These are phyloP conservation scores for Arrhopalites spinosus DNA, from an alignment of 2,888 invertebrate genomes.

Conservation along the genomic window DNA sequence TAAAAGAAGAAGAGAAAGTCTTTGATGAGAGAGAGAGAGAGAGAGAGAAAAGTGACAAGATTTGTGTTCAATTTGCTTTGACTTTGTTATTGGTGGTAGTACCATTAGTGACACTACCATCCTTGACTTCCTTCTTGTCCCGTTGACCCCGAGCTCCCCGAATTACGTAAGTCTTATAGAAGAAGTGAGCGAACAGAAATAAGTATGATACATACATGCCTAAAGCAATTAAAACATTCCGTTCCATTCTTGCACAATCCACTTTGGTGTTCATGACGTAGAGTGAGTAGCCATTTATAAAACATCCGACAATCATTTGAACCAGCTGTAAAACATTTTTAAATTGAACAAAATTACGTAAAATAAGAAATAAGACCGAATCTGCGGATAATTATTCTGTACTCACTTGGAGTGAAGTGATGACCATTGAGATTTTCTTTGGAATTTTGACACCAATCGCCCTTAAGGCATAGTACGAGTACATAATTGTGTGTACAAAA, in stretches of 20 bases:
- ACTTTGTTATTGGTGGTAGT: too few relatives aligned
- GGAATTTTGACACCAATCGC: constrained; percentile 86
- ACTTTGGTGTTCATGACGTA: constrained; percentile 16
- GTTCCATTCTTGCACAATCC: constrained; percentile 46
- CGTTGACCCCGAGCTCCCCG: neutral
- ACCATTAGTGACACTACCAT: too few relatives aligned
- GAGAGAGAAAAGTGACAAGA: too few relatives aligned
- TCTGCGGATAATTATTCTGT: too few relatives aligned
- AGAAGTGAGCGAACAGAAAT: constrained; percentile 89
- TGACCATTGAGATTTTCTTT: constrained; percentile 81
- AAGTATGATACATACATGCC: constrained; percentile 95
- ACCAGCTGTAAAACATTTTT: too few relatives aligned
- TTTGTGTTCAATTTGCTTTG: too few relatives aligned
- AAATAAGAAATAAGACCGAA: too few relatives aligned
- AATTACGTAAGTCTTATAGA: constrained; percentile 82
- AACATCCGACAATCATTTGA: constrained; percentile 94
- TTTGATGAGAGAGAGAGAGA: too few relatives aligned
- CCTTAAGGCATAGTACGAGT: constrained; percentile 80
- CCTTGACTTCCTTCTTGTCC: too few relatives aligned
- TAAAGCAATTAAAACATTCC: constrained; percentile 81
- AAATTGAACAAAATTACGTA: too few relatives aligned
- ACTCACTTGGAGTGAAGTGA: too few relatives aligned
- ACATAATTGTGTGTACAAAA: constrained; percentile 86
- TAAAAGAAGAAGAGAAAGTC: too few relatives aligned
- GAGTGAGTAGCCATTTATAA: constrained; percentile 67